Base-by-base conservation (phyloP, 1,140 invertebrate species). In the Ganaspis sp. region DNA sequence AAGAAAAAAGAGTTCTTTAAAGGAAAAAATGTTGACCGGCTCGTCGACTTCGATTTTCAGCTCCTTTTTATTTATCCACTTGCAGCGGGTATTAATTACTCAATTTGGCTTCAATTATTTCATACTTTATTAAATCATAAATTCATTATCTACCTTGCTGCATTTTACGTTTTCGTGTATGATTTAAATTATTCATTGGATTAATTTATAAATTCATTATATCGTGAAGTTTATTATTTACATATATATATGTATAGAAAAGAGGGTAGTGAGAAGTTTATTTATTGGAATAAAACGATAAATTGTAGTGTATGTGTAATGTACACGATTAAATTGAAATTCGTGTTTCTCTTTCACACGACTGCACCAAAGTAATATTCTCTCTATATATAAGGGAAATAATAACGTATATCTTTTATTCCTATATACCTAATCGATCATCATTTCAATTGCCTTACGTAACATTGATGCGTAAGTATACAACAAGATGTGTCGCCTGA, bases 41-140 rank as follows among this genome's bases (percentile, higher is more conserved):
- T 34, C 29, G 6, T 6, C 6, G 29, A 34, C 21, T 58, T 23
- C 19, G 29, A 12, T 29, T 64, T 64, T 49, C 5, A 17, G 21
- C 54, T 5, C 11, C 23, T 64, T 29, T 58, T 34, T 64, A 64
- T 64, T 64, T 64, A 9, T 64, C 26, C n/a, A n/a, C 23, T 29
- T n/a, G n/a, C 12, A 64, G 6, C 15, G 8, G 15, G n/a, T 29
- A 29, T 34, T 26, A 29, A n/a, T 64, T 49, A 49, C 45, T 49
- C 45, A 49, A 17, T 49, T 49, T 49, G 15, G 45, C 45, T 17
- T 49, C n/a, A 64, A 64, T 64, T 64, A 64, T n/a, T 64, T 64
- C 58, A 64, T 34, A 11, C 58, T 29, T n/a, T 64, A 29, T 29
- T 29, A 26, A 64, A 64, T 34, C 23, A 64, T 64, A 64, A 64